A percentile compares a stretch with the other conserved stretches of the same genome.
Evolutionary conservation across 2,797 vertebrate species (phyloP).

Genomic region (Anabas testudineus): DNA sequence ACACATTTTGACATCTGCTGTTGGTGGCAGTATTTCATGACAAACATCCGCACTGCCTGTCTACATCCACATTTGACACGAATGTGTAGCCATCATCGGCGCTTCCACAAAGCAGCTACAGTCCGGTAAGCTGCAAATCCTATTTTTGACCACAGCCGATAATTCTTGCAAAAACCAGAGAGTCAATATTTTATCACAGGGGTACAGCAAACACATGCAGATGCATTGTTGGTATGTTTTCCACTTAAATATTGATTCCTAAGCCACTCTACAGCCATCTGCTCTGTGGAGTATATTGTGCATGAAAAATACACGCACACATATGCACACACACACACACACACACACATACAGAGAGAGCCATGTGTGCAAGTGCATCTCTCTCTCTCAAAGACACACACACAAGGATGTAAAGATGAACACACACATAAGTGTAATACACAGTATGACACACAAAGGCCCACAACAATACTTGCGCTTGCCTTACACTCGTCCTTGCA

Average conservation of each 20-base stretch:
- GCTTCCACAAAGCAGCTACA: slow-evolving; percentile 74
- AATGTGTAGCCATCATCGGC: slow-evolving; percentile 76
- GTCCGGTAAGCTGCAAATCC: slow-evolving; percentile 77
- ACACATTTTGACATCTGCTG: slow-evolving; percentile 82
- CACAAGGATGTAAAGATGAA: neutral
- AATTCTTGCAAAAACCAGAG: slow-evolving; percentile 81
- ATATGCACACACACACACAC: slow-evolving; percentile 26
- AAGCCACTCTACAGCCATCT: slow-evolving; percentile 77
- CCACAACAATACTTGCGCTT: slow-evolving; percentile 7
- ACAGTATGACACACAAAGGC: slow-evolving; percentile 38
- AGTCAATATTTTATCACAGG: slow-evolving; percentile 84
- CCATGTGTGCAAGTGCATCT: neutral
- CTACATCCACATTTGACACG: slow-evolving; percentile 74
- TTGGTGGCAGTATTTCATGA: slow-evolving; percentile 80
- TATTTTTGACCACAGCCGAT: slow-evolving; percentile 80
- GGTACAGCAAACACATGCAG: slow-evolving; percentile 81
- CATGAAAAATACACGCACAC: slow-evolving; percentile 42
- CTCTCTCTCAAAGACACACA: neutral
- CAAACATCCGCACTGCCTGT: slow-evolving; percentile 76
- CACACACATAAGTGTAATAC: slow-evolving; percentile 9
- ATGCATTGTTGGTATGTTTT: slow-evolving; percentile 80
- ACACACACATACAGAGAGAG: neutral
- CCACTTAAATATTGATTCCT: slow-evolving; percentile 81
- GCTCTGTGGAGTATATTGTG: slow-evolving; percentile 70
- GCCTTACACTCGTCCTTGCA: slow-evolving; percentile 31